Conservation (phyloP, 2,797 vertebrate species). For the Sebastes cheni region DNA sequence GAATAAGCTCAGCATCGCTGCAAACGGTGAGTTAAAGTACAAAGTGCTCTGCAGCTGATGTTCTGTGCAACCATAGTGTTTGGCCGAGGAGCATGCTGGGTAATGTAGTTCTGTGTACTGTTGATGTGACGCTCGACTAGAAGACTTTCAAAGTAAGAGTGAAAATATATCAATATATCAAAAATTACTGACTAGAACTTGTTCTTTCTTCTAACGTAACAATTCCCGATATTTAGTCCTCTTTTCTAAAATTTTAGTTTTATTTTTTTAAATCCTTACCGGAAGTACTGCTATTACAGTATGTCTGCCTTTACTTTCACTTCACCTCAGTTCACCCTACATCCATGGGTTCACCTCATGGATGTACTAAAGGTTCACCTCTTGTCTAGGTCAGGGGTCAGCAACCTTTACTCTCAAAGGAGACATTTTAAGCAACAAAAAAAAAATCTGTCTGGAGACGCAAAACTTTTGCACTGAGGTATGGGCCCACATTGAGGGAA, state of each 20-base stretch:
- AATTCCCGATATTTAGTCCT: neutral
- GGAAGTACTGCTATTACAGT: neutral
- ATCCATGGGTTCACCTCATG: no score
- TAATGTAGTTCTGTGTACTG: constrained; percentile 43
- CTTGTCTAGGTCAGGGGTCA: no score
- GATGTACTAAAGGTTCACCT: no score
- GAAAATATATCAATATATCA: no score
- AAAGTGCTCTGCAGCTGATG: neutral
- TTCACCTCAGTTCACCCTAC: neutral
- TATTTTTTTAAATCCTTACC: neutral
- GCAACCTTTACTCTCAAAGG: no score
- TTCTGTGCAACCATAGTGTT: constrained; percentile 53
- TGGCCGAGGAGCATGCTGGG: constrained; percentile 60
- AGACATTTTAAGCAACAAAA: no score
- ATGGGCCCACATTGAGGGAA: no score
- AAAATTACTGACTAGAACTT: neutral
- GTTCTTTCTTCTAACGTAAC: neutral
- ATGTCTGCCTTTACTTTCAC: neutral
- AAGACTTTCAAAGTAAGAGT: neutral
- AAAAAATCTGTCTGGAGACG: no score
- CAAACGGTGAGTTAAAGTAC: neutral
- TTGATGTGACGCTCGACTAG: neutral
- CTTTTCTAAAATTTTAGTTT: neutral
- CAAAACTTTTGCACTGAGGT: no score
- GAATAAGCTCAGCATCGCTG: constrained; percentile 30